Conservation (phyloP, 2,888 invertebrate genomes). For the Drosophila quinaria region DNA sequence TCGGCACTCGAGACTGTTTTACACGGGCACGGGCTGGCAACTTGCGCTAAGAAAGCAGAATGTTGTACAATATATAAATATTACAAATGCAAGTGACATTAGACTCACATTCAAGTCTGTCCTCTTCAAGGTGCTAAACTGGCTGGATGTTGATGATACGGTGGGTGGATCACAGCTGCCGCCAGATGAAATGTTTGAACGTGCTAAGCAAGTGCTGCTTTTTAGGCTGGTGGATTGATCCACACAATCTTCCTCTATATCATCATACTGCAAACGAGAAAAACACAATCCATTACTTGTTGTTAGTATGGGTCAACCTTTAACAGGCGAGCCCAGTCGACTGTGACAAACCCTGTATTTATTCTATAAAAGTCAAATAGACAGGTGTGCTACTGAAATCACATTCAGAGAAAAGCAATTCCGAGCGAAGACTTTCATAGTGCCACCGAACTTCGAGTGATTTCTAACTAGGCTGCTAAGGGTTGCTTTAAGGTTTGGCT, state of each 20-base stretch:
- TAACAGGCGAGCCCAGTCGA: too few species aligned
- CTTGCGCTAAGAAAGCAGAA: constrained; percentile 88
- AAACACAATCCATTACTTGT: not conserved
- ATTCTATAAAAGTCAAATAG: too few species aligned
- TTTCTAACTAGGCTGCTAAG: too few species aligned
- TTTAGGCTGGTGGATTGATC: constrained; percentile 73
- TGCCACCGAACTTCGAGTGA: too few species aligned
- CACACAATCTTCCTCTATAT: constrained; percentile 79
- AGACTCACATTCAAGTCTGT: constrained; percentile 85
- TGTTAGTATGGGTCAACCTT: too few species aligned
- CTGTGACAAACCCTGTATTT: too few species aligned
- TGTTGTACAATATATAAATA: not conserved
- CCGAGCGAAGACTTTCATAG: too few species aligned
- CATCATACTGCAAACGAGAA: constrained; percentile 77
- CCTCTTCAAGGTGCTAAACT: constrained; percentile 83
- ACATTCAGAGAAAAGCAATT: too few species aligned
- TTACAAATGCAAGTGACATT: not conserved
- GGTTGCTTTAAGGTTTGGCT: too few species aligned
- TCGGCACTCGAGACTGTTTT: constrained; percentile 96
- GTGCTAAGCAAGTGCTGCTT: constrained; percentile 75
- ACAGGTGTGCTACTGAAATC: too few species aligned
- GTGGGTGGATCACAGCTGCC: constrained; percentile 53
- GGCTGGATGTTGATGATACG: constrained; percentile 64
- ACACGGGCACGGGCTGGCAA: constrained; percentile 97
- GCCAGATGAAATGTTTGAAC: constrained; percentile 64